Evolutionary conservation across 2,888 invertebrate genomes (phyloP).

Genomic region (Patella pellucida): DNA sequence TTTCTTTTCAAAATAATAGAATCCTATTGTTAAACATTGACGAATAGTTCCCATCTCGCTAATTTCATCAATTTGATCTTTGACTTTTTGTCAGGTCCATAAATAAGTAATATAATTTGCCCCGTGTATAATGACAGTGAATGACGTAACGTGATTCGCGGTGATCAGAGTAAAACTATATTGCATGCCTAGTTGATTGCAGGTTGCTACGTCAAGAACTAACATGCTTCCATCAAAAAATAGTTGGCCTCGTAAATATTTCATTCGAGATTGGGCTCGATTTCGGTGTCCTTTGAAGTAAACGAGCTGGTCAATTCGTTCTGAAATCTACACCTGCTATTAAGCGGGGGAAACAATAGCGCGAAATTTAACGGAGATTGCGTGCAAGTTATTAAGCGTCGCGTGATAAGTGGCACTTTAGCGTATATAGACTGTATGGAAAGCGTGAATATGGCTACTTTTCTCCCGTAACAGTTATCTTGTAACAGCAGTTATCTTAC

Average conservation of each 20-base stretch:
- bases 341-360: slow-evolving; percentile 11
- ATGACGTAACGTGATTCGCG: slow-evolving; percentile 6
- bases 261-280: slow-evolving; percentile 13
- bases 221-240: slow-evolving; percentile 15
- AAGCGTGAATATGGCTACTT: slow-evolving; percentile 7
- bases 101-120: no score
- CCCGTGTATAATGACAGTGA: not conserved
- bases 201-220: not conserved
- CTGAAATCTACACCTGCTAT: slow-evolving; percentile 9
- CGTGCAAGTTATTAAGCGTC: slow-evolving; percentile 13
- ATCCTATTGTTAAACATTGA: no score
- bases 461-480: slow-evolving; percentile 7
- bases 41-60: no score
- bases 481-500: slow-evolving; percentile 6
- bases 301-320: slow-evolving; percentile 14
- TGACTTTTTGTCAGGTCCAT: no score
- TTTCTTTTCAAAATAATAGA: no score
- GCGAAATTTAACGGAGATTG: slow-evolving; percentile 17
- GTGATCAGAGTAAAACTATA: not conserved
- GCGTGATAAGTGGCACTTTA: slow-evolving; percentile 10
- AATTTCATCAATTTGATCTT: no score
- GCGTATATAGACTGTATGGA: slow-evolving; percentile 4
- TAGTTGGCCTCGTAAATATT: slow-evolving; percentile 18
- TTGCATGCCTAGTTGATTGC: slow-evolving; percentile 13
- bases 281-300: slow-evolving; percentile 17